These are phyloP conservation scores for Parazoanthus swiftii DNA, from an alignment of 92 coral and sea anemone genomes.

Conservation along the genomic window DNA sequence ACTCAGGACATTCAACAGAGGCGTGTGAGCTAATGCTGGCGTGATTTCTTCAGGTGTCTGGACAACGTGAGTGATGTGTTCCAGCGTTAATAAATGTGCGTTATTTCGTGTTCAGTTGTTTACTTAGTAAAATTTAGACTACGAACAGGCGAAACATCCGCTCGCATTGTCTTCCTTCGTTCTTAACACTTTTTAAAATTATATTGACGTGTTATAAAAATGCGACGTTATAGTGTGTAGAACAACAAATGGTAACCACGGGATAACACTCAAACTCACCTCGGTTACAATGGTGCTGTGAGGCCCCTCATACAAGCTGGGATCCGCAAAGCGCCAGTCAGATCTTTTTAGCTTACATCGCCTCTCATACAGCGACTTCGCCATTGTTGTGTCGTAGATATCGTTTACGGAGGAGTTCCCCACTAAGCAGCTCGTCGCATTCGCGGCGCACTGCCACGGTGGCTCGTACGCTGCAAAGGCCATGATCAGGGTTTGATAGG, in stretches of 20 bases:
- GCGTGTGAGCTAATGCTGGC: no score
- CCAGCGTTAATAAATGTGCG: no score
- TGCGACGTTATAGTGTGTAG: background rate
- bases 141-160: no score
- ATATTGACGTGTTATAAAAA: background rate
- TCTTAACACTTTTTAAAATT: no score
- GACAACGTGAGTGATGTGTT: no score
- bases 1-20: no score
- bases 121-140: no score
- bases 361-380: conserved; percentile 58
- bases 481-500: conserved; percentile 87
- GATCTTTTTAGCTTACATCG: conserved; percentile 67
- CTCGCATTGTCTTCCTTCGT: no score
- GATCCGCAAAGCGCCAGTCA: conserved; percentile 82
- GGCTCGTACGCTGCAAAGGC: conserved; percentile 91
- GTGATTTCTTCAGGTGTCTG: no score
- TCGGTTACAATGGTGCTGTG: conserved; percentile 74
- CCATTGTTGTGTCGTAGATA: conserved; percentile 72
- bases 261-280: conserved; percentile 44
- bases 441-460: conserved; percentile 83
- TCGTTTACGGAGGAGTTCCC: conserved; percentile 42
- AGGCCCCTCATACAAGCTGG: conserved; percentile 79
- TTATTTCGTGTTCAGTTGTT: no score
- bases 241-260: background rate
- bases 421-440: conserved; percentile 66